Percentiles rank a stretch among this genome's conserved stretches.
Conservation (phyloP, 2,113 vertebrate genomes). For the Budorcas taxicolor region DNA sequence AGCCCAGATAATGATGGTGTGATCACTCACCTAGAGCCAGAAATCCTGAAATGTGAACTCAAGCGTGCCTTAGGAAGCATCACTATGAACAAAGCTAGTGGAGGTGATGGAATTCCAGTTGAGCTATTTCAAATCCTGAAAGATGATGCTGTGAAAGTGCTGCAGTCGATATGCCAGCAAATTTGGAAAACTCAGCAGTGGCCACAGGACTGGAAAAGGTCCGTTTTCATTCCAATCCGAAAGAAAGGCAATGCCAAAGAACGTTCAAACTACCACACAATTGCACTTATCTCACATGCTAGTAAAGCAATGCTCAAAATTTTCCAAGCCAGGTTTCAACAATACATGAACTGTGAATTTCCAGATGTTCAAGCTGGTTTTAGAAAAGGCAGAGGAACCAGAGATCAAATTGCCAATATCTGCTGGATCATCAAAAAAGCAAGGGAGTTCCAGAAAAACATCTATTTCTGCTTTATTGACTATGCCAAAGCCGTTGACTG, state of each 20-base stretch:
- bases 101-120: neutral
- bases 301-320: neutral
- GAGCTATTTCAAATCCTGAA: neutral
- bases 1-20: neutral
- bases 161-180: neutral
- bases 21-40: neutral
- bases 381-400: neutral
- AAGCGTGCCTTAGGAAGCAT: neutral
- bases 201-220: neutral
- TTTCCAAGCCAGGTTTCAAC: neutral
- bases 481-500: neutral
- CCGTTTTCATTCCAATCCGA: neutral
- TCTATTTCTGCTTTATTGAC: neutral
- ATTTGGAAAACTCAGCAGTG: neutral
- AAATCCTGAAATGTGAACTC: neutral
- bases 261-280: neutral
- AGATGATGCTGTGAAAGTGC: neutral
- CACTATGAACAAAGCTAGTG: neutral
- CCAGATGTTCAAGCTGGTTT: neutral
- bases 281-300: neutral
- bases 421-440: rapidly evolving
- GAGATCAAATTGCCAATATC: neutral
- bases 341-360: neutral
- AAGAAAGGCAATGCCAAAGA: neutral
- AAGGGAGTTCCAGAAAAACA: neutral